Conservation (phyloP, 1,140 invertebrate genomes). For the Pseudachorutes palmiensis region DNA sequence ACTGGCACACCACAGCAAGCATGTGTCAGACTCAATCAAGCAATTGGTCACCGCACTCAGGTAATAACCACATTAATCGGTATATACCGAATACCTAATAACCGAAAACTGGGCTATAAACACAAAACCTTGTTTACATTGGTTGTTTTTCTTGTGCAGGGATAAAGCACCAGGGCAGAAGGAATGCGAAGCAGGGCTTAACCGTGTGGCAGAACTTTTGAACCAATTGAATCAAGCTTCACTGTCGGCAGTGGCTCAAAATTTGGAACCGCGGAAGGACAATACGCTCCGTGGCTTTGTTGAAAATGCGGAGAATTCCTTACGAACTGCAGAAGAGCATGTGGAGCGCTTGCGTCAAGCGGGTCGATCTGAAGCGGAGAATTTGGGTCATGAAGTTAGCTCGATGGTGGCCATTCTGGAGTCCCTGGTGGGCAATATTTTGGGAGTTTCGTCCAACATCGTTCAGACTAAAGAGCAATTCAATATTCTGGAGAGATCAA, state of each 20-base stretch:
- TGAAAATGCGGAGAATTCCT: constrained; percentile 45
- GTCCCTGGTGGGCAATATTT: constrained; percentile 68
- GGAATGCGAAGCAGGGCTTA: constrained; percentile 79
- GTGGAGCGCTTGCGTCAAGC: constrained; percentile 71
- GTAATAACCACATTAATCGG: constrained; percentile 41
- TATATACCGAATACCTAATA: background rate
- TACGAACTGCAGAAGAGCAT: constrained; percentile 50
- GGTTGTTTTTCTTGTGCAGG: constrained; percentile 44
- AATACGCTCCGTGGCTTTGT: constrained; percentile 74
- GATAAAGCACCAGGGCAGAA: constrained; percentile 92
- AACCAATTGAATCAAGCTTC: constrained; percentile 77
- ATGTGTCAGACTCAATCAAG: constrained; percentile 93
- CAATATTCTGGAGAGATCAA: constrained; percentile 79
- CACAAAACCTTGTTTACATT: too few species aligned
- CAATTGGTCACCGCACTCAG: constrained; percentile 78
- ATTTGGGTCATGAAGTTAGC: constrained; percentile 73
- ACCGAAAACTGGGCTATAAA: too few species aligned
- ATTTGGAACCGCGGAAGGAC: constrained; percentile 59
- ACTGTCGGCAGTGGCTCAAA: constrained; percentile 76
- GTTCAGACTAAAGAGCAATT: constrained; percentile 83
- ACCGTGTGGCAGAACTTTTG: constrained; percentile 65
- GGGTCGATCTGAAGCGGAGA: constrained; percentile 84
- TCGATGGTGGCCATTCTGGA: constrained; percentile 77
- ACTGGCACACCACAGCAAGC: constrained; percentile 85
- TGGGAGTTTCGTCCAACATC: constrained; percentile 82